Percentiles rank a stretch among this genome's conserved stretches.
Evolutionary conservation across 2,888 invertebrate species (phyloP).

Genomic region (Machimus rusticus): DNA sequence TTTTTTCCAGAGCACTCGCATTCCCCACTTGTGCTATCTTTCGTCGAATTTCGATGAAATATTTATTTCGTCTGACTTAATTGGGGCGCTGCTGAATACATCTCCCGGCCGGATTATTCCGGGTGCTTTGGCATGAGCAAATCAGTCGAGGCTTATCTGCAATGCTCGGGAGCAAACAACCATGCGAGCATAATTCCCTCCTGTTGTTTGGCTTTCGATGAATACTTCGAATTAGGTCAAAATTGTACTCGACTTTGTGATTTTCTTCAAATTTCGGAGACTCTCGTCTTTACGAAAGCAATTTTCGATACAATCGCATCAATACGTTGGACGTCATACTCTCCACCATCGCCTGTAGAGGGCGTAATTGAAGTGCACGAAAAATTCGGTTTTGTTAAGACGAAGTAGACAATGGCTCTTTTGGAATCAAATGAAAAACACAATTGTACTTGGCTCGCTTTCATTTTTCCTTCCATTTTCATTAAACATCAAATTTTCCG

Average conservation of each 20-base stretch:
- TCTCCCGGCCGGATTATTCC: not conserved
- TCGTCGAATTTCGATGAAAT: not conserved
- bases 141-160: not conserved
- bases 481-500: not conserved
- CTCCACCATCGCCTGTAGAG: not conserved
- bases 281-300: not conserved
- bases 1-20: not conserved
- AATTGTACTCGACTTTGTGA: not conserved
- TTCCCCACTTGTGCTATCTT: not conserved
- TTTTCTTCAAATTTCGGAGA: not conserved
- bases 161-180: not conserved
- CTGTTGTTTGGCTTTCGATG: not conserved
- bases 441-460: not conserved
- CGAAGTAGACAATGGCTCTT: not conserved
- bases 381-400: not conserved
- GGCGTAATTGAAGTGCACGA: not conserved
- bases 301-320: not conserved
- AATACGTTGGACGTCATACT: not conserved
- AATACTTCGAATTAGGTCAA: not conserved
- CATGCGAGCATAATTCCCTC: not conserved
- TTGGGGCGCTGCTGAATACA: not conserved
- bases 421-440: not conserved
- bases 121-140: not conserved
- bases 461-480: not conserved
- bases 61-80: not conserved